Evolutionary conservation across 2,888 invertebrate species (phyloP).

Genomic region (Oxytorus armatus): DNA sequence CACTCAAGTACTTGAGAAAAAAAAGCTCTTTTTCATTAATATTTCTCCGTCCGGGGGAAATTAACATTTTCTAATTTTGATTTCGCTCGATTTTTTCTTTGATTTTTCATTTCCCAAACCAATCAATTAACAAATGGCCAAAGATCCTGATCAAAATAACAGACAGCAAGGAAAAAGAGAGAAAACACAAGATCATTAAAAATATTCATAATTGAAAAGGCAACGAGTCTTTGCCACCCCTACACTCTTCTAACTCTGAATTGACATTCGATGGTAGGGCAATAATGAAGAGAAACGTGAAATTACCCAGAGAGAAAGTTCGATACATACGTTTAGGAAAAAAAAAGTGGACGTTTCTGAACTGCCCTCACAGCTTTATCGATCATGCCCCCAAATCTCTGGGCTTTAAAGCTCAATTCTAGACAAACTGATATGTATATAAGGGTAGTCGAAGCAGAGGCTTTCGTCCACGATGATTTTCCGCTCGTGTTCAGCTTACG

Average conservation of each 20-base stretch:
- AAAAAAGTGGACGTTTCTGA: conserved; percentile 18
- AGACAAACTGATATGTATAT: conserved; percentile 26
- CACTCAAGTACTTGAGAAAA: too few relatives aligned
- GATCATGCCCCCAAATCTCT: conserved; percentile 41
- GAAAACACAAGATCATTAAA: conserved; percentile 8
- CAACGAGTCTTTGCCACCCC: conserved; percentile 4
- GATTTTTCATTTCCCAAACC: too few relatives aligned
- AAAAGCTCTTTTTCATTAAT: too few relatives aligned
- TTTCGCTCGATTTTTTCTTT: too few relatives aligned
- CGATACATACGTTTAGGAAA: conserved; percentile 18
- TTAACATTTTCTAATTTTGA: neutral
- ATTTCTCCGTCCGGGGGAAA: too few relatives aligned
- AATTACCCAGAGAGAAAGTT: conserved; percentile 32
- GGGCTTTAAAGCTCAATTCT: conserved; percentile 29
- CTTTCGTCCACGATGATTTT: conserved; percentile 19
- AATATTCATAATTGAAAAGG: conserved; percentile 53
- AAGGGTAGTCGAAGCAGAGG: conserved; percentile 14
- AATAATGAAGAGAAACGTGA: conserved; percentile 51
- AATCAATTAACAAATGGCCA: conserved; percentile 6
- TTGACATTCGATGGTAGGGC: conserved; percentile 15
- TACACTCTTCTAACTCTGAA: conserved; percentile 28
- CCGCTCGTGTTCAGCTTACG: conserved; percentile 28
- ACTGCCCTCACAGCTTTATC: conserved; percentile 35
- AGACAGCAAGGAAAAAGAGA: conserved; percentile 9
- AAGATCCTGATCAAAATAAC: conserved; percentile 8